phyloP scores from a whole-genome alignment of 2,888 invertebrate genomes.

The Xestia xanthographa region DNA sequence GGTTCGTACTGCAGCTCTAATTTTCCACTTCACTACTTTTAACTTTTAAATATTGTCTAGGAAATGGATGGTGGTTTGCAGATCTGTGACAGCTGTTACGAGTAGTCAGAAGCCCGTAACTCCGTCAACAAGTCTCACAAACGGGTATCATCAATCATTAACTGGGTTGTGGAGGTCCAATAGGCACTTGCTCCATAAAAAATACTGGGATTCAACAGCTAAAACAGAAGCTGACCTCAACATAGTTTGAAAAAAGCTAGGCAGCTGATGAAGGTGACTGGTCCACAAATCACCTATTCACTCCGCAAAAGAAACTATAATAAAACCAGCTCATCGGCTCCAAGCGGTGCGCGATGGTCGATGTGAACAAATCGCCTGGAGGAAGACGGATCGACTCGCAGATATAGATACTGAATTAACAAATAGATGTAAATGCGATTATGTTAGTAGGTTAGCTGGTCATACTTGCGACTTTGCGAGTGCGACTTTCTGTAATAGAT shows the following conservation, averaged over 20 bases:
- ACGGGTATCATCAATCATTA: no score
- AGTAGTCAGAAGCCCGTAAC: not conserved
- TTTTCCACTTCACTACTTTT: no score
- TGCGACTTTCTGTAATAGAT: not conserved
- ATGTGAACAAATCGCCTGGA: slow-evolving; percentile 48
- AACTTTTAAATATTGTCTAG: not conserved
- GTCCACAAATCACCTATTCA: slow-evolving; percentile 38
- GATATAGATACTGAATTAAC: slow-evolving; percentile 73
- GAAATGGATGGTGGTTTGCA: not conserved
- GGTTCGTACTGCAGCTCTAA: not conserved
- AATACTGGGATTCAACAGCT: not conserved
- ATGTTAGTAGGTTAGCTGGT: slow-evolving; percentile 38
- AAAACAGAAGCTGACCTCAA: not conserved
- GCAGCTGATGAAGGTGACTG: not conserved
- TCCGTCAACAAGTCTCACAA: not conserved
- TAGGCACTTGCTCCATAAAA: not conserved
- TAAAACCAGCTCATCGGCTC: slow-evolving; percentile 25
- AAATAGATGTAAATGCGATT: slow-evolving; percentile 77
- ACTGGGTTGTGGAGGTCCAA: not conserved
- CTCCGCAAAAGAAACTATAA: slow-evolving; percentile 4
- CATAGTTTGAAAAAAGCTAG: not conserved
- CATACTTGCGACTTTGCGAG: slow-evolving; percentile 40
- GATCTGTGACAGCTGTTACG: not conserved
- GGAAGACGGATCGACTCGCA: slow-evolving; percentile 71
- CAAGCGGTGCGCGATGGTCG: slow-evolving; percentile 13